phyloP scores from a whole-genome alignment of 2,888 invertebrate species.

The Eupithecia vulgata region DNA sequence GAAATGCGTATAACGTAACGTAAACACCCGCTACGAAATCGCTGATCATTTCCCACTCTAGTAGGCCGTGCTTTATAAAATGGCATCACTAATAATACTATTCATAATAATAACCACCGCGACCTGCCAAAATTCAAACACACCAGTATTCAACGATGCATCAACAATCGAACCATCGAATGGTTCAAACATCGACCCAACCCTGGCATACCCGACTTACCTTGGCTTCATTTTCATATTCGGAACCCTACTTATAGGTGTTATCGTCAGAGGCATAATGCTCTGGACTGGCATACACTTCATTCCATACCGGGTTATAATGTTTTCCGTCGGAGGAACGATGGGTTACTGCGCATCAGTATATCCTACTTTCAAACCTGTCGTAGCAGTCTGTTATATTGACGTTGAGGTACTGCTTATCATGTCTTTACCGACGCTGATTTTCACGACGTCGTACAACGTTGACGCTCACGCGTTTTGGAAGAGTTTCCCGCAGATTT shows the following conservation, averaged over 20 bases:
- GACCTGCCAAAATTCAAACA: constrained; percentile 19
- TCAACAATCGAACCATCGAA: not conserved
- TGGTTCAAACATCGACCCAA: constrained; percentile 42
- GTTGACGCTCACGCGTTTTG: constrained; percentile 75
- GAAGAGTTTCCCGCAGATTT: constrained; percentile 70
- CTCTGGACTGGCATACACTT: constrained; percentile 62
- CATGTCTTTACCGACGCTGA: constrained; percentile 65
- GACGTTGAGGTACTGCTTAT: constrained; percentile 67
- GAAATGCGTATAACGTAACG: not conserved
- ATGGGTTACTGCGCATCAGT: constrained; percentile 66
- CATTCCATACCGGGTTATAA: constrained; percentile 70
- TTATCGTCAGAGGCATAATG: constrained; percentile 66
- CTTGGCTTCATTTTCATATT: constrained; percentile 68
- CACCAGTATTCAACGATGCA: not conserved
- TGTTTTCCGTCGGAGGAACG: constrained; percentile 71
- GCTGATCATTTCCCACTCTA: constrained; percentile 37
- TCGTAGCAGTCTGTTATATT: constrained; percentile 66
- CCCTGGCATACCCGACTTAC: constrained; percentile 64
- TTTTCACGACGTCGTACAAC: constrained; percentile 72
- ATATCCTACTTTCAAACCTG: constrained; percentile 64
- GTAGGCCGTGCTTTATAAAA: constrained; percentile 47
- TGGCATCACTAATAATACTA: constrained; percentile 40
- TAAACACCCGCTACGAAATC: not conserved
- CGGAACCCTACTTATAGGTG: constrained; percentile 63
- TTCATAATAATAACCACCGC: constrained; percentile 25